Conservation (phyloP, 2,888 invertebrate species). For the Cristatella mucedo region DNA sequence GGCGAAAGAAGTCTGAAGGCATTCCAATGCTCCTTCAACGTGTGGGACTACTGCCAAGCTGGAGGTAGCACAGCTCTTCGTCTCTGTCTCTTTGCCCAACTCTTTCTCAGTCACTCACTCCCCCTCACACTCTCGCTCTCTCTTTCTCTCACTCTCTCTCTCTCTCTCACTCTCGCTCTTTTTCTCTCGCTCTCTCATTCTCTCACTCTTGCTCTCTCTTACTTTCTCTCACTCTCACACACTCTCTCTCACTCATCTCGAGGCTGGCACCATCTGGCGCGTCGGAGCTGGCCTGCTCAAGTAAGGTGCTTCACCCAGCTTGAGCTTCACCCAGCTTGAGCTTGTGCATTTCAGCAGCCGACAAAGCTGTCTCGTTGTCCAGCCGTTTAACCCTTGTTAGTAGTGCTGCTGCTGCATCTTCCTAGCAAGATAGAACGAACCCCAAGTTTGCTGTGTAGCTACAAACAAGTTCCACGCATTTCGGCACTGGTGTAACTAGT, state of each 20-base stretch:
- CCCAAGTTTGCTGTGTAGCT: no score
- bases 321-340: no score
- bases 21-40: slow-evolving; percentile 75
- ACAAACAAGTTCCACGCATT: no score
- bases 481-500: no score
- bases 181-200: neutral
- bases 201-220: neutral
- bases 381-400: no score
- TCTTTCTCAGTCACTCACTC: slow-evolving; percentile 7
- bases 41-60: slow-evolving; percentile 93
- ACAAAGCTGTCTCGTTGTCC: no score
- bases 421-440: no score
- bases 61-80: slow-evolving; percentile 49
- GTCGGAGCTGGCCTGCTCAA: no score
- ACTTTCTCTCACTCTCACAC: slow-evolving; percentile 5
- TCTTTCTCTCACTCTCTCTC: slow-evolving; percentile 1
- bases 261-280: no score
- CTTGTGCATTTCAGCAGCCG: no score
- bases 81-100: slow-evolving; percentile 7
- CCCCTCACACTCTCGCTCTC: neutral
- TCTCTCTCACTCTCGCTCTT: slow-evolving; percentile 8
- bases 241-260: slow-evolving; percentile 7
- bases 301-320: no score
- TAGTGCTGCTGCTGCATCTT: no score
- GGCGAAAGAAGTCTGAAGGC: slow-evolving; percentile 84